phyloP scores from a whole-genome alignment of 2,888 invertebrate genomes.

The Theodoxus fluviatilis region DNA sequence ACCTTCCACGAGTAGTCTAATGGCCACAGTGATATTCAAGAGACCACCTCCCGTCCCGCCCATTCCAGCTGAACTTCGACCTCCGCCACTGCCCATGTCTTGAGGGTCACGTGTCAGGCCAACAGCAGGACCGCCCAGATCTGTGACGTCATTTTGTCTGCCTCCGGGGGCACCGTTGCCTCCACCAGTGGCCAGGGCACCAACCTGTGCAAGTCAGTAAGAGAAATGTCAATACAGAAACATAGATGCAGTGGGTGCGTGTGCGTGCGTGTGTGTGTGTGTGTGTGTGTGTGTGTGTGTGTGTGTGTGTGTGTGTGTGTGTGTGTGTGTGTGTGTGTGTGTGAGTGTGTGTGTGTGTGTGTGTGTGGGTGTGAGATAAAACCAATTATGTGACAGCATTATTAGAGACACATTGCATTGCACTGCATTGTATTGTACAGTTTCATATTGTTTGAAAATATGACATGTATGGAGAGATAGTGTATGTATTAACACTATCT shows the following conservation, averaged over 20 bases:
- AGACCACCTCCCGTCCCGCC: constrained; percentile 51
- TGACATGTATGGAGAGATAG: too few relatives aligned
- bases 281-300: neutral
- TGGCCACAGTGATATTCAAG: constrained; percentile 40
- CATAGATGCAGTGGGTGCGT: too few relatives aligned
- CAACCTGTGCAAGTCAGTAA: constrained; percentile 25
- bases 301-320: too few relatives aligned
- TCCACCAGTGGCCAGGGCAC: constrained; percentile 42
- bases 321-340: too few relatives aligned
- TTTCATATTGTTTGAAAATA: too few relatives aligned
- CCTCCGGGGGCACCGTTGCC: constrained; percentile 49
- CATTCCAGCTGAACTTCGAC: constrained; percentile 33
- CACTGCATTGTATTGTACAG: too few relatives aligned
- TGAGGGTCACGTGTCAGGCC: constrained; percentile 39
- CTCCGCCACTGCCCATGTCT: constrained; percentile 48
- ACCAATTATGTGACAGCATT: too few relatives aligned
- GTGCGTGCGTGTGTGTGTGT: neutral
- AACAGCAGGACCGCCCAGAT: constrained; percentile 40
- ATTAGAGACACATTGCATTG: too few relatives aligned
- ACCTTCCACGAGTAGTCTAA: constrained; percentile 41
- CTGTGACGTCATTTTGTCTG: constrained; percentile 25
- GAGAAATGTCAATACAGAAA: too few relatives aligned
- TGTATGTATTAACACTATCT: too few relatives aligned
- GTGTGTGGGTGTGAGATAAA: too few relatives aligned
- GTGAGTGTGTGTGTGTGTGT: too few relatives aligned